These are phyloP conservation scores for Harpalus rufipes DNA, from an alignment of 2,888 invertebrate genomes.

Conservation along the genomic window DNA sequence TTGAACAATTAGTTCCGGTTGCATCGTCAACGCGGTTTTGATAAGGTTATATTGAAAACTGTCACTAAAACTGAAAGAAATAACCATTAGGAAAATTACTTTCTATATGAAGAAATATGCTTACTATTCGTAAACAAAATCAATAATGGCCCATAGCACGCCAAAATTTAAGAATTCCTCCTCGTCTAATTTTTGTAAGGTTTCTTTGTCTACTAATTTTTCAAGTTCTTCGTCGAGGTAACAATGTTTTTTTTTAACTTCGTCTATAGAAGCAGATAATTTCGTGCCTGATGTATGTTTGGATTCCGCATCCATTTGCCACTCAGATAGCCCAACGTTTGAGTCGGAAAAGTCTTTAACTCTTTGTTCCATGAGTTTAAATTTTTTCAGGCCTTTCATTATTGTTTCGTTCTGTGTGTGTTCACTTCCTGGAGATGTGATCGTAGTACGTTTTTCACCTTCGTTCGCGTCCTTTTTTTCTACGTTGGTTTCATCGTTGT, in stretches of 20 bases:
- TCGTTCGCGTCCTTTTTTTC: neutral
- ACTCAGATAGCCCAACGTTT: constrained; percentile 38
- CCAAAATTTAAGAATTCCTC: constrained; percentile 73
- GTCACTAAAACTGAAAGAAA: constrained; percentile 73
- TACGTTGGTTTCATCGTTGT: neutral
- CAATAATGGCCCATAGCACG: constrained; percentile 73
- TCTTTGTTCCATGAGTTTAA: constrained; percentile 59
- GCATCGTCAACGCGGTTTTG: constrained; percentile 72
- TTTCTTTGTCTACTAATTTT: constrained; percentile 34
- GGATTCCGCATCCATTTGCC: constrained; percentile 45
- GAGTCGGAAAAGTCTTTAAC: constrained; percentile 49
- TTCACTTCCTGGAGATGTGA: neutral
- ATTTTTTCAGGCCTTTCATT: constrained; percentile 50
- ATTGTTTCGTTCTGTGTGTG: constrained; percentile 25
- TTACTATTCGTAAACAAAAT: constrained; percentile 76
- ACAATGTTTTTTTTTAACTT: neutral
- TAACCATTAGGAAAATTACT: constrained; percentile 33
- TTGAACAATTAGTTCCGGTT: constrained; percentile 73
- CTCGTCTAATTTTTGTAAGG: constrained; percentile 67
- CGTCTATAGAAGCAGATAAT: neutral
- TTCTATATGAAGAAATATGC: constrained; percentile 64
- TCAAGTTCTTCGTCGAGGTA: constrained; percentile 23
- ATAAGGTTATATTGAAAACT: constrained; percentile 75
- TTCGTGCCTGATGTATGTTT: neutral
- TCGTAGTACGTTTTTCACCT: neutral